Percentiles rank a stretch among this genome's conserved stretches.
Conservation (phyloP, 2,113 vertebrate genomes). For the Anas platyrhynchos region DNA sequence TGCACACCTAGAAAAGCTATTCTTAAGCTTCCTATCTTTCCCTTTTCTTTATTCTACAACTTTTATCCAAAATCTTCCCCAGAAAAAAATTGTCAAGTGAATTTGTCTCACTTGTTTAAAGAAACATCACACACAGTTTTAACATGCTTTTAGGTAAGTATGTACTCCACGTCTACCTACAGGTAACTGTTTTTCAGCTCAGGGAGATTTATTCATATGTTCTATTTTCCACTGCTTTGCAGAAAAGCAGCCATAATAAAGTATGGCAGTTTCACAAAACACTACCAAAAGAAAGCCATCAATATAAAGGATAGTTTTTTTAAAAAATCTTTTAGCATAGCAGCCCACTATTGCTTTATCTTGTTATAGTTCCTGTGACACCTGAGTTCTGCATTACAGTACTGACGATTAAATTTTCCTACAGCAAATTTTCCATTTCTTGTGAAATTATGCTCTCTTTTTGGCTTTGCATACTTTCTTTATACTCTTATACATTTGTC, state of each 20-base stretch:
- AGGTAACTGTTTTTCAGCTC: background rate
- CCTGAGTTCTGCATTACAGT: background rate
- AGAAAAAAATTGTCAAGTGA: background rate
- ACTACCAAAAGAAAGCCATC: background rate
- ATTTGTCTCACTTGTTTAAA: background rate
- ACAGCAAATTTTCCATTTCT: background rate
- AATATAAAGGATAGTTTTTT: background rate
- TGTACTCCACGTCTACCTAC: background rate
- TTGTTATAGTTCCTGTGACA: background rate
- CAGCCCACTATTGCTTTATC: background rate
- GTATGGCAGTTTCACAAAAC: background rate
- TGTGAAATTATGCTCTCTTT: background rate
- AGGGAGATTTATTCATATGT: background rate
- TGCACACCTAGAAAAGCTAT: background rate
- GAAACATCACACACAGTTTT: background rate
- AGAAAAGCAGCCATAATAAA: background rate
- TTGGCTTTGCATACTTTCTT: background rate
- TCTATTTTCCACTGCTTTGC: background rate
- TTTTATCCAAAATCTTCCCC: background rate
- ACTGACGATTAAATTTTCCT: background rate
- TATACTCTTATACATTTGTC: constrained; percentile 6
- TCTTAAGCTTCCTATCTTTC: background rate
- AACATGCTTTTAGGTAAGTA: background rate
- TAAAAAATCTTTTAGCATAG: background rate
- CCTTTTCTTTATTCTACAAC: background rate